Conservation (phyloP, 2,113 vertebrate species). For the Laticauda laticaudata region DNA sequence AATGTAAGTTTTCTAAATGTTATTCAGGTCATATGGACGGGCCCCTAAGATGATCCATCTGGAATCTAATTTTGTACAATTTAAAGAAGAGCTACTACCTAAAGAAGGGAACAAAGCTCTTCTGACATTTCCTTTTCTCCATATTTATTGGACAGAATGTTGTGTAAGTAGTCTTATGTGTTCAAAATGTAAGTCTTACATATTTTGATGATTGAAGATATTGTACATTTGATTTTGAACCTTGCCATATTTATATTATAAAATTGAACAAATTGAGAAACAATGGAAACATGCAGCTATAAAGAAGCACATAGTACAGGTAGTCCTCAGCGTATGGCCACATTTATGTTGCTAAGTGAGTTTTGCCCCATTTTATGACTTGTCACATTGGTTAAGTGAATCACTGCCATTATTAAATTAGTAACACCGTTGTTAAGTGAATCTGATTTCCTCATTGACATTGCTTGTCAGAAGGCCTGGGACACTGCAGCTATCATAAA, state of each 20-base stretch:
- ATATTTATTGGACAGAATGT: slow-evolving; percentile 98
- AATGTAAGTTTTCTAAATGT: slow-evolving; percentile 31
- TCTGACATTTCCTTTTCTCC: slow-evolving; percentile 96
- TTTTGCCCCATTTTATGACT: too few relatives aligned
- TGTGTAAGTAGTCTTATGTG: slow-evolving; percentile 81
- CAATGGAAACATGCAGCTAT: neutral
- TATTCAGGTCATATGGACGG: slow-evolving; percentile 89
- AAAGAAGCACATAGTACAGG: neutral
- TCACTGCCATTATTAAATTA: too few relatives aligned
- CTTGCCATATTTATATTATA: neutral
- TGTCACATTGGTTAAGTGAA: too few relatives aligned
- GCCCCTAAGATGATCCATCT: slow-evolving; percentile 99
- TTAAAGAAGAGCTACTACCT: slow-evolving; percentile 96
- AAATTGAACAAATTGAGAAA: neutral
- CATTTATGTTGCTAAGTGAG: too few relatives aligned
- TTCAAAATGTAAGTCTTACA: neutral
- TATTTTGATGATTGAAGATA: neutral
- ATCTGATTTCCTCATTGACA: too few relatives aligned
- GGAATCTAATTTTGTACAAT: slow-evolving; percentile 98
- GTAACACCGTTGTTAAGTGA: too few relatives aligned
- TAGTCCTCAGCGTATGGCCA: too few relatives aligned
- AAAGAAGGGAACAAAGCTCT: slow-evolving; percentile 97
- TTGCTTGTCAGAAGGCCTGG: too few relatives aligned
- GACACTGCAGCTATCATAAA: too few relatives aligned
- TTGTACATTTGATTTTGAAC: neutral